Evolutionary conservation across 2,797 vertebrate genomes (phyloP), one percentile per base, ranked within the genome.

Genomic region (Glossophaga mutica): DNA sequence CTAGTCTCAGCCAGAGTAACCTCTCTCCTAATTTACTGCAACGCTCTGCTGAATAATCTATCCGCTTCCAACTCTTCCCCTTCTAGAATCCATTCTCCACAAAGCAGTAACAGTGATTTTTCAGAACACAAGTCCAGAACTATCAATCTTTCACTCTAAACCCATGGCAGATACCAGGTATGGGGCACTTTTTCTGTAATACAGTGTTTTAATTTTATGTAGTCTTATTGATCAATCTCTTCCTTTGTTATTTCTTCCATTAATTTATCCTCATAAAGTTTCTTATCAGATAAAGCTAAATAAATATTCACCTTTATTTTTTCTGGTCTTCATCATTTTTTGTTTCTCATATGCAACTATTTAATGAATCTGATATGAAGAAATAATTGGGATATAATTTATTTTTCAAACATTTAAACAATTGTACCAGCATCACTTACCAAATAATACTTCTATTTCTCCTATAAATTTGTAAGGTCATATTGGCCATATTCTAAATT

Each of bases 361-460:
- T 67, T 94, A 59, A 55, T 86, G 29, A 68, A 71, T 68, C 34
- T 70, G 39, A 90, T 85, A 4, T 67, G 76, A 90, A 18, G 37
- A 87, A 70, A 87, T 76, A 85, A 74, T 74, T 79, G 26, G 6
- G 14, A 32, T 74, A 67, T 57, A 92, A 74, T 74, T 50, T 59
- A 74, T 67, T 92, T 92, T 85, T 14, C 22, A 74, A 81, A 85
- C 79, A 94, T 67, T 68, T 92, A 92, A 83, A 24, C 7, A 92
- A 87, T 21, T 82, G 26, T 83, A 50, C 26, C 32, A 83, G 44
- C 76, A 76, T 9, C 37, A 73, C 26, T 74, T 59, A 74, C 48
- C 39, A 10, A 89, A 85, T 96, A 73, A 88, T 84, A 29, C n/a
- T 92, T 68, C 65, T 62, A 57, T 57, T 42, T 5, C 32, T 42